Percentiles rank a stretch among this genome's conserved stretches.
phyloP scores from a whole-genome alignment of 2,888 invertebrate genomes.

The Helobdella robusta region DNA sequence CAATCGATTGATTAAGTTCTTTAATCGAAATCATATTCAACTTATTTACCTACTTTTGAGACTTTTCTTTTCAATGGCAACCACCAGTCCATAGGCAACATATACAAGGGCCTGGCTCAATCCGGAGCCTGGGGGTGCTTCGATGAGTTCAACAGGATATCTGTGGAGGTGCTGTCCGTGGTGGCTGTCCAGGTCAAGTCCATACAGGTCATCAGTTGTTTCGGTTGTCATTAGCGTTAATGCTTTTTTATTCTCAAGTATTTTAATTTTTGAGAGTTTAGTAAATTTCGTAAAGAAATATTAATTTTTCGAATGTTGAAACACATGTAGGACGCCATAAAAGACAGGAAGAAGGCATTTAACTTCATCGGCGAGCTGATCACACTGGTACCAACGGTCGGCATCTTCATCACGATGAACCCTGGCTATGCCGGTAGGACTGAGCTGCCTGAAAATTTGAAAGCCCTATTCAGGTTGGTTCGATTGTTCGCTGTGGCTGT shows the following conservation, averaged over 20 bases:
- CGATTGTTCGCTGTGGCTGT: no score
- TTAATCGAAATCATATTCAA: no score
- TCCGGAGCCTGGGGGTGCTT: constrained; percentile 97
- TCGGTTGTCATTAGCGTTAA: no score
- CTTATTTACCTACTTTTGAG: no score
- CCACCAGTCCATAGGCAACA: constrained; percentile 68
- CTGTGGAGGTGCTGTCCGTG: constrained; percentile 89
- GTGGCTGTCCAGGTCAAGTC: constrained; percentile 72
- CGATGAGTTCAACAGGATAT: constrained; percentile 92
- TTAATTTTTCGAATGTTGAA: no score
- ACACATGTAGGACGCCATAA: constrained; percentile 71
- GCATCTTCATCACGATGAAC: constrained; percentile 96
- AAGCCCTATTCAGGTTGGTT: constrained; percentile 48
- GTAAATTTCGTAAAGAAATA: no score
- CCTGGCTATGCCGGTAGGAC: constrained; percentile 86
- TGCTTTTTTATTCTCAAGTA: no score
- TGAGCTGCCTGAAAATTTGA: constrained; percentile 50
- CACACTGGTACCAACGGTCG: constrained; percentile 71
- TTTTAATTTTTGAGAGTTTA: no score
- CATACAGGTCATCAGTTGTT: no score
- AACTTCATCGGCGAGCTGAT: constrained; percentile 92
- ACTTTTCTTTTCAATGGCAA: no score
- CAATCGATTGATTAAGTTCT: no score
- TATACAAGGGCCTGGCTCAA: constrained; percentile 90
- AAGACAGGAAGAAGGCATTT: constrained; percentile 75